Evolutionary conservation across 2,797 vertebrate genomes (phyloP), one percentile per base, ranked within the genome.

Genomic region (Leptodactylus fallax): DNA sequence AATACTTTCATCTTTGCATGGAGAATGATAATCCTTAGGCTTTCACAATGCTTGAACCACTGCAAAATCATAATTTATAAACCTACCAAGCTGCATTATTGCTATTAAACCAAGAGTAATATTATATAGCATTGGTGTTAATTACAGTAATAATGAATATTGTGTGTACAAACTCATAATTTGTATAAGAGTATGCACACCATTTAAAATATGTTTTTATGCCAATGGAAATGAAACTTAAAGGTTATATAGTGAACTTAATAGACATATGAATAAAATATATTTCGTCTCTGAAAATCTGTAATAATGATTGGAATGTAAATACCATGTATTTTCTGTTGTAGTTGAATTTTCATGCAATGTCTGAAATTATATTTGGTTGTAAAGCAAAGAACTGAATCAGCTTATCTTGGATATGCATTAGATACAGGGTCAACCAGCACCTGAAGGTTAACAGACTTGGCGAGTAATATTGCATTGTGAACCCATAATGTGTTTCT

Each of bases 401-500:
- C 53, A 53, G 67, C 55, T 60, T 36, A n/a, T 87, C 58, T 83
- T 87, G 81, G 86, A 49, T 87, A 80, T 80, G 63, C 77, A 79
- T 86, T 86, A 86, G 63, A 67, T 58, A 72, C 27, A 58, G 85
- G 77, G 77, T 87, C 80, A 83, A 23, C 71, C 23, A 56, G 14
- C 56, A 71, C 81, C 81, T 55, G 79, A n/a, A 82, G 86, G 56
- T 82, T 81, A 76, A 7, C 86, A 87, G 72, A 55, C 76, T 58
- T 87, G 53, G 53, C 19, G 36, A 87, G 85, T 71, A 60, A 86
- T 81, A 49, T 72, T 71, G 78, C 63, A 71, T 71, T 69, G 61
- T 79, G 61, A 67, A 80, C 85, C 77, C 25, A 55, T 86, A 86
- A 86, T 86, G 77, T 86, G 49, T 86, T 86, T 80, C 51, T 79